Conservation (phyloP, 1,140 invertebrate genomes). For the Pantala flavescens region DNA sequence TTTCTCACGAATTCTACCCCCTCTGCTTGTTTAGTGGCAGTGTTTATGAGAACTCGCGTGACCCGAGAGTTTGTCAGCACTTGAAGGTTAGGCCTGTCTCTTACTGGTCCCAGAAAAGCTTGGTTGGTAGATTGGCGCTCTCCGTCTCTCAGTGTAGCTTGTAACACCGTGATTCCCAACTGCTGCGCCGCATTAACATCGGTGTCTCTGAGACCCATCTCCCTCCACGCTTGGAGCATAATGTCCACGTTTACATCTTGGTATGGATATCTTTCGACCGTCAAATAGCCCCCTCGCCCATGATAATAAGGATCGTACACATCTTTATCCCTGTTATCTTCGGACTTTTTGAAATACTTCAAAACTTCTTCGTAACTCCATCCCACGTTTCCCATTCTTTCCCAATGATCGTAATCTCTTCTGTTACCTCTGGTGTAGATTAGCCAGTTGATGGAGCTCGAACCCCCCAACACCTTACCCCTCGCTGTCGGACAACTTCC, state of each 20-base stretch:
- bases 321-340: conserved; percentile 41
- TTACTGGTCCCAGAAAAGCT: not conserved
- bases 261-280: conserved; percentile 52
- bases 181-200: conserved; percentile 68
- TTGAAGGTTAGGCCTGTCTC: not conserved
- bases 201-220: conserved; percentile 55
- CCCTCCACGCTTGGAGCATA: conserved; percentile 41
- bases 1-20: conserved; percentile 62
- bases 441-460: conserved; percentile 74
- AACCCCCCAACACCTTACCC: conserved; percentile 58
- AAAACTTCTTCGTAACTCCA: conserved; percentile 63
- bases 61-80: not conserved
- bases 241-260: conserved; percentile 44
- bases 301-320: conserved; percentile 47
- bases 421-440: conserved; percentile 76
- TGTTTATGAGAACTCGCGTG: conserved; percentile 24
- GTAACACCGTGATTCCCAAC: conserved; percentile 57
- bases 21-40: conserved; percentile 52
- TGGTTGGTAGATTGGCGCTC: conserved; percentile 35
- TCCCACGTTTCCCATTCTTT: conserved; percentile 51
- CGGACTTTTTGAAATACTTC: conserved; percentile 53
- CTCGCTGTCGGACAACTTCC: conserved; percentile 43
- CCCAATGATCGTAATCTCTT: conserved; percentile 65
- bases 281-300: conserved; percentile 51
- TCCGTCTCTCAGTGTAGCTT: conserved; percentile 73